Evolutionary conservation across 2,888 invertebrate species (phyloP), one percentile per base, ranked within the genome.

Genomic region (Kryphioiulus occultus): DNA sequence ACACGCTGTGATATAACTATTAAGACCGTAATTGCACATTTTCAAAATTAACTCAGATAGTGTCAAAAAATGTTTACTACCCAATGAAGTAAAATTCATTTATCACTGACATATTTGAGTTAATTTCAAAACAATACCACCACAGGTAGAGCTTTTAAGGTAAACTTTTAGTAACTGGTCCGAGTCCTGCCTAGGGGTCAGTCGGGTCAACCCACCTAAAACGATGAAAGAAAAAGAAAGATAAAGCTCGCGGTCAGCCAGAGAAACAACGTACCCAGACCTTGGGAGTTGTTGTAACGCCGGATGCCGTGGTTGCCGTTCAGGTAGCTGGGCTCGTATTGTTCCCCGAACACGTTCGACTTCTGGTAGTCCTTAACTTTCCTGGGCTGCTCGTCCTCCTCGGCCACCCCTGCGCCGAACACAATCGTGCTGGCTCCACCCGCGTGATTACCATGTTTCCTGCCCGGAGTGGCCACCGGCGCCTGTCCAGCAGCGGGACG

Each of bases 301-400:
- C 85, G n/a, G 26, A 44, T 39, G 26, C 32, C 39, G n/a, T 59
- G 26, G 44, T 85, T 87, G 30, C 85, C 87, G 39, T 85, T 86
- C 32, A 35, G 26, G 35, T 86, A 35, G 47, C 35, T 35, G 42
- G 85, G 59, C 12, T 83, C 83, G 42, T 82, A 3, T 5, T 39
- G 22, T 5, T 87, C 85, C 10, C 87, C 87, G 39, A 87, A 87
- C 44, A 87, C 39, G 59, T 35, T 87, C 22, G 87, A 87, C 47
- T 87, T 87, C 47, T 85, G 35, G 59, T 87, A 68, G 39, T 87
- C 85, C 39, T 87, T 87, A 4, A 85, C 59, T 30, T 85, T 85
- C 53, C 87, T 42, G 19, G 59, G 86, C 32, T 86, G 86, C 35
- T 86, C 86, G 42, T 86, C 86, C 19, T 32, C 22, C 22, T 59